Evolutionary conservation across 1,140 invertebrate genomes (phyloP).

Genomic region (Rhyzopertha dominica): DNA sequence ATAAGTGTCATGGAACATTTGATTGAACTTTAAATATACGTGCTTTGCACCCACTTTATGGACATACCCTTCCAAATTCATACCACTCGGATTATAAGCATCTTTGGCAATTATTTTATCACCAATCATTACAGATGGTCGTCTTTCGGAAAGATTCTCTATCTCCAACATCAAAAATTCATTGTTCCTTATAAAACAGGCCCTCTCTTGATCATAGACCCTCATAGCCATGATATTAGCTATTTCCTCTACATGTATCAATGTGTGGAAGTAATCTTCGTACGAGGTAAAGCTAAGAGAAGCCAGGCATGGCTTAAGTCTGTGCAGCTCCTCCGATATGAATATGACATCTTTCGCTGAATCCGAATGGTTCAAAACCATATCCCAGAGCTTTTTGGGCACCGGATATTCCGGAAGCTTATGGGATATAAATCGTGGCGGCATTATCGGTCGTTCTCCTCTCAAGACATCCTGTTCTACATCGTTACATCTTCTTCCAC

Average conservation of each 20-base stretch:
- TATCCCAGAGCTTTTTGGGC: slow-evolving; percentile 53
- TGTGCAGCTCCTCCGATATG: slow-evolving; percentile 42
- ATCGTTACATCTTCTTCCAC: neutral
- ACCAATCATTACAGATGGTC: slow-evolving; percentile 78
- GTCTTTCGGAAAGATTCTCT: slow-evolving; percentile 72
- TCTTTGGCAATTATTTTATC: slow-evolving; percentile 65
- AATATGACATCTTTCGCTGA: slow-evolving; percentile 38
- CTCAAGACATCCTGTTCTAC: slow-evolving; percentile 45
- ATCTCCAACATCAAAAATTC: slow-evolving; percentile 72
- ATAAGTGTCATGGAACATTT: slow-evolving; percentile 38
- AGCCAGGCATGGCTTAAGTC: slow-evolving; percentile 48
- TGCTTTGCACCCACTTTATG: slow-evolving; percentile 38
- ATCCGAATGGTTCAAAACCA: slow-evolving; percentile 30
- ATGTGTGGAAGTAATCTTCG: slow-evolving; percentile 58
- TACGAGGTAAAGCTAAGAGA: slow-evolving; percentile 54
- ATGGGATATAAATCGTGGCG: slow-evolving; percentile 52
- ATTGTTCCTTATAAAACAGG: slow-evolving; percentile 55
- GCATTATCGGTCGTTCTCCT: slow-evolving; percentile 53
- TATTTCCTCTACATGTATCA: slow-evolving; percentile 78
- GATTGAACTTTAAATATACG: slow-evolving; percentile 39
- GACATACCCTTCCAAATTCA: slow-evolving; percentile 43
- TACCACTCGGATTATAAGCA: slow-evolving; percentile 38
- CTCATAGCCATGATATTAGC: slow-evolving; percentile 58
- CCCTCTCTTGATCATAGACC: slow-evolving; percentile 63
- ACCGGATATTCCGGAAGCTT: slow-evolving; percentile 52